A percentile compares a stretch with the other conserved stretches of the same genome.
Conservation (phyloP, 2,888 invertebrate genomes). For the Nasonia oneida region DNA sequence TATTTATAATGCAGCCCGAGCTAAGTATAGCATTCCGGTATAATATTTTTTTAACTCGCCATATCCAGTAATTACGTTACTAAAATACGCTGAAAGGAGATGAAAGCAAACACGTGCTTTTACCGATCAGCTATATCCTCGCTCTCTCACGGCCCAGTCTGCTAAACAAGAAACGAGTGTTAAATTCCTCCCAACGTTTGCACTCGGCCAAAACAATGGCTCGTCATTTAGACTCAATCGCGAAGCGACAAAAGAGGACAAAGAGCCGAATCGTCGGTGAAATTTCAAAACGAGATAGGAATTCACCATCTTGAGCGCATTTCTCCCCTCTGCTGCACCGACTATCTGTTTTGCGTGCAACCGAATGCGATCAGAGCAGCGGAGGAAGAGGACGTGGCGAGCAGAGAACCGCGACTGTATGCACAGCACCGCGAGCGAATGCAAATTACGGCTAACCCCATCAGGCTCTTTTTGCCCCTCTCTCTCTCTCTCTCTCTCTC, state of each 20-base stretch:
- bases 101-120: background rate
- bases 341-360: conserved; percentile 62
- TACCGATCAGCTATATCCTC: background rate
- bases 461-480: conserved; percentile 68
- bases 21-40: background rate
- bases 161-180: no score
- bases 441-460: conserved; percentile 70
- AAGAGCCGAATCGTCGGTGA: background rate
- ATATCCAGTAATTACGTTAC: background rate
- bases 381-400: no score
- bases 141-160: no score
- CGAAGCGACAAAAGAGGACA: background rate
- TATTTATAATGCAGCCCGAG: background rate
- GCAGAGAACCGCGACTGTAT: background rate
- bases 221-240: background rate
- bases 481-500: background rate
- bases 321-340: conserved; percentile 15
- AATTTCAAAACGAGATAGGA: conserved; percentile 30
- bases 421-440: conserved; percentile 62
- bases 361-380: background rate
- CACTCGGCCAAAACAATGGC: conserved; percentile 5
- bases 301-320: conserved; percentile 14
- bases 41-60: background rate
- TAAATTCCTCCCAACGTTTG: background rate
- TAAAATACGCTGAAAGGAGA: background rate